Percentiles rank a stretch among this genome's conserved stretches.
These are phyloP conservation scores for Asobara japonica DNA, from an alignment of 1,140 invertebrate species.

Conservation along the genomic window DNA sequence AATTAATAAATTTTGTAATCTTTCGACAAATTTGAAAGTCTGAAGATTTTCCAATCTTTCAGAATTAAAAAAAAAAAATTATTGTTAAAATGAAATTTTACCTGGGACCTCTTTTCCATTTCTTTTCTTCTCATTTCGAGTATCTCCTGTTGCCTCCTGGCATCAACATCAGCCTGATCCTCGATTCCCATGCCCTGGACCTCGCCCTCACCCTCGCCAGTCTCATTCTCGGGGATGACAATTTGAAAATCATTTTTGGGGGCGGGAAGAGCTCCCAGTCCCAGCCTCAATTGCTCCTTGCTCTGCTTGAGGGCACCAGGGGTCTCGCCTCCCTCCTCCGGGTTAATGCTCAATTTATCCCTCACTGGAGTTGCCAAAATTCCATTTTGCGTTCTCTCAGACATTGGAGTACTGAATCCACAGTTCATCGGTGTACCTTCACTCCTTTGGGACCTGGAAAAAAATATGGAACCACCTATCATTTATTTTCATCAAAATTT, in stretches of 20 bases:
- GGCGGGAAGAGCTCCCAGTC: constrained; percentile 82
- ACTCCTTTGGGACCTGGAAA: constrained; percentile 69
- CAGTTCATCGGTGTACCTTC: constrained; percentile 58
- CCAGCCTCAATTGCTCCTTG: constrained; percentile 79
- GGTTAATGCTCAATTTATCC: constrained; percentile 96
- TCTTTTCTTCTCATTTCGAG: constrained; percentile 75
- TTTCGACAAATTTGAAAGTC: too few relatives aligned
- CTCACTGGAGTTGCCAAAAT: constrained; percentile 76
- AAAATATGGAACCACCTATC: too few relatives aligned
- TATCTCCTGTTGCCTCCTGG: constrained; percentile 71
- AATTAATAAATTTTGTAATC: too few relatives aligned
- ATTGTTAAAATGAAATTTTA: too few relatives aligned
- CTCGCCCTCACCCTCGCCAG: constrained; percentile 70
- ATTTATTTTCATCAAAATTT: too few relatives aligned
- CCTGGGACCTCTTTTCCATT: constrained; percentile 82
- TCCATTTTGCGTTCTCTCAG: constrained; percentile 52
- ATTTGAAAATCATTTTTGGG: constrained; percentile 99
- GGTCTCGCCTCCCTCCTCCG: constrained; percentile 78
- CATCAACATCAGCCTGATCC: constrained; percentile 81
- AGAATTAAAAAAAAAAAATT: too few relatives aligned
- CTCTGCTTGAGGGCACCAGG: constrained; percentile 77
- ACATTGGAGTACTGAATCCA: constrained; percentile 61
- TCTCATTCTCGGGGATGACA: constrained; percentile 90
- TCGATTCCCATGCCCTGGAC: constrained; percentile 72
- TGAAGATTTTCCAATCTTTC: too few relatives aligned